Conservation (phyloP, 2,888 invertebrate genomes). For the Lacanobia oleracea region DNA sequence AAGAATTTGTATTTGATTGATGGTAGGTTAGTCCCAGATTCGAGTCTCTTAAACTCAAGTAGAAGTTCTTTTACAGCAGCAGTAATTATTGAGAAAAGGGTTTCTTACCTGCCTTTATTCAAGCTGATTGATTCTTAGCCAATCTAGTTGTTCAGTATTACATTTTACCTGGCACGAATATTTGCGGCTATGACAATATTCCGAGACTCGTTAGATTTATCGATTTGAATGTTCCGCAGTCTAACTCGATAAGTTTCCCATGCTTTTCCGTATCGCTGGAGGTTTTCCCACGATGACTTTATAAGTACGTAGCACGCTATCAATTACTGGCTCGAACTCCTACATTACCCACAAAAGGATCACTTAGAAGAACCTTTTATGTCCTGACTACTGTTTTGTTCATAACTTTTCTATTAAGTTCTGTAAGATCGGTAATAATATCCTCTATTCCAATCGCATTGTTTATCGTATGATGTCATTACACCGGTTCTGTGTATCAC, state of each 20-base stretch:
- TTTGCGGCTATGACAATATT: conserved; percentile 12
- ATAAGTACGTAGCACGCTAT: conserved; percentile 55
- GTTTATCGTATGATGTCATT: conserved; percentile 57
- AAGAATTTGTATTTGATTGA: conserved; percentile 6
- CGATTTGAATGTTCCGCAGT: conserved; percentile 64
- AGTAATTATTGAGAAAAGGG: conserved; percentile 4
- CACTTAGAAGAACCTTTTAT: conserved; percentile 38
- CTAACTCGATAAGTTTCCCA: conserved; percentile 66
- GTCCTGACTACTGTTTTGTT: conserved; percentile 39
- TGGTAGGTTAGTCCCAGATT: conserved; percentile 7
- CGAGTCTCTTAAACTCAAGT: not conserved
- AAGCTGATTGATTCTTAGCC: not conserved
- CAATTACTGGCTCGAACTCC: conserved; percentile 66
- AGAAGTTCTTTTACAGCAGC: not conserved
- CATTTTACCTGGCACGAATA: conserved; percentile 16
- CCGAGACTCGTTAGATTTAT: conserved; percentile 55
- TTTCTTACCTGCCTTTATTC: conserved; percentile 3
- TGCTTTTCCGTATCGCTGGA: conserved; percentile 70
- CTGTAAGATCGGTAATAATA: conserved; percentile 27
- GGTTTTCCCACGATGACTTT: conserved; percentile 75
- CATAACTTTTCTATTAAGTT: conserved; percentile 25
- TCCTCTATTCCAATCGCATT: conserved; percentile 31
- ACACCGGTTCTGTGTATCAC: conserved; percentile 40
- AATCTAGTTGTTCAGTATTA: not conserved
- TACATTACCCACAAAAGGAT: conserved; percentile 51